These are phyloP conservation scores for Elgaria multicarinata DNA, from an alignment of 2,113 vertebrate genomes.

Conservation along the genomic window DNA sequence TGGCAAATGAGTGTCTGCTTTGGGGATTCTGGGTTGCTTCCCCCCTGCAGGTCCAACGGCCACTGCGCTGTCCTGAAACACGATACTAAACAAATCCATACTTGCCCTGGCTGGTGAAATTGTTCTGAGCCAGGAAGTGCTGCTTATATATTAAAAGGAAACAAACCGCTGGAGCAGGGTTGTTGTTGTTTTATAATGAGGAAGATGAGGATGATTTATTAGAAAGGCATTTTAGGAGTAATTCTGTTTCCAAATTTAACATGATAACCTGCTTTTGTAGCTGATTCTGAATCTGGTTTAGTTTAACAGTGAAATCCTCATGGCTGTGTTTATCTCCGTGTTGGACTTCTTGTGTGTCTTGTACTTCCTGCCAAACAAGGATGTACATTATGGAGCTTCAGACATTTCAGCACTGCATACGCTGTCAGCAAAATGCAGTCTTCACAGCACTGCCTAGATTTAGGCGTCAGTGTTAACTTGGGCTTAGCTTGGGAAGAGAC, in stretches of 20 bases:
- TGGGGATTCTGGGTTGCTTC: neutral
- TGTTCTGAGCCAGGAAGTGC: neutral
- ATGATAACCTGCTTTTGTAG: neutral
- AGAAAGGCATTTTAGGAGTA: neutral
- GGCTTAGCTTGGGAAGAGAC: too few species aligned
- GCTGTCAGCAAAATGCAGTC: neutral
- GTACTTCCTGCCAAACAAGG: neutral
- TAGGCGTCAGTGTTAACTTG: neutral
- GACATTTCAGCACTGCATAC: neutral
- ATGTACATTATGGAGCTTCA: neutral
- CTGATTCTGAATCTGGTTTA: neutral
- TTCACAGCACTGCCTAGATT: neutral
- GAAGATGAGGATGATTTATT: too few species aligned
- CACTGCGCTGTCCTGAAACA: neutral
- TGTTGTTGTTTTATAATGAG: too few species aligned
- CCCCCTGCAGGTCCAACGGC: neutral
- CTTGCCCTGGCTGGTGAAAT: neutral
- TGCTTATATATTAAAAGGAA: neutral
- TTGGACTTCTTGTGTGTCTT: neutral
- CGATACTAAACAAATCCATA: neutral
- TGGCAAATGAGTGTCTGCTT: neutral
- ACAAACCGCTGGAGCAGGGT: neutral
- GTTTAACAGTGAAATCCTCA: neutral
- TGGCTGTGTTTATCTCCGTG: neutral
- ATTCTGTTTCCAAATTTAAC: neutral